Evolutionary conservation across 23 tunicate genomes (phyloP), one percentile per base, ranked within the genome.

Genomic region (Halocynthia roretzi): DNA sequence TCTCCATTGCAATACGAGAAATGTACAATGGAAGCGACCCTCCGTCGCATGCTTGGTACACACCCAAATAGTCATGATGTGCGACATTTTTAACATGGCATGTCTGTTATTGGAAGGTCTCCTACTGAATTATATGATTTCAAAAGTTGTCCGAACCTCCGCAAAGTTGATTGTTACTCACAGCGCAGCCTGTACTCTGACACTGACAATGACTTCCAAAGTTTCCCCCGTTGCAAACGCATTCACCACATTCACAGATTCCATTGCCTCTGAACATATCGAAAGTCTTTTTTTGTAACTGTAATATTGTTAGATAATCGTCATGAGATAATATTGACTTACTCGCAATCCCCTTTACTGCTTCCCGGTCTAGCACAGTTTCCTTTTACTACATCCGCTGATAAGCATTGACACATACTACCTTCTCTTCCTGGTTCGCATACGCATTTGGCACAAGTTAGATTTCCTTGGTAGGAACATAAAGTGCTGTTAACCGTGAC

Each of bases 181-280:
- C 20, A 14, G 88, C 61, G 72, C 96, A 90, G 5, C 96, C 96
- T 4, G 89, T 80, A 6, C 65, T 80, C 69, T 56, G 53, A 62
- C 96, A 90, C 54, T 90, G 68, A 73, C 96, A 90, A 71, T 48
- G 81, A 8, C 61, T 55, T 7, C 85, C 89, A 6, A 23, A 76
- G 55, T 69, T 70, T 6, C 76, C 85, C 1, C 67, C 81, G 31
- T 68, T 52, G 66, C 96, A 90, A 51, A 53, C 54, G 54, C 96
- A 90, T 12, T 60, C 54, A 11, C 96, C 96, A 65, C 96, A 90
- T 48, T 90, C 96, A 63, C 96, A 90, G n/a, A 63, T 71, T 11
- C 96, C 96, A 6, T 76, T 53, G 12, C 58, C 74, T 70, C 96
- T 90, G 83, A 15, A 79, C 50, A 31, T 31, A 31, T 31, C 44